Conservation (phyloP, 2,888 invertebrate genomes). For the Acleris literana region DNA sequence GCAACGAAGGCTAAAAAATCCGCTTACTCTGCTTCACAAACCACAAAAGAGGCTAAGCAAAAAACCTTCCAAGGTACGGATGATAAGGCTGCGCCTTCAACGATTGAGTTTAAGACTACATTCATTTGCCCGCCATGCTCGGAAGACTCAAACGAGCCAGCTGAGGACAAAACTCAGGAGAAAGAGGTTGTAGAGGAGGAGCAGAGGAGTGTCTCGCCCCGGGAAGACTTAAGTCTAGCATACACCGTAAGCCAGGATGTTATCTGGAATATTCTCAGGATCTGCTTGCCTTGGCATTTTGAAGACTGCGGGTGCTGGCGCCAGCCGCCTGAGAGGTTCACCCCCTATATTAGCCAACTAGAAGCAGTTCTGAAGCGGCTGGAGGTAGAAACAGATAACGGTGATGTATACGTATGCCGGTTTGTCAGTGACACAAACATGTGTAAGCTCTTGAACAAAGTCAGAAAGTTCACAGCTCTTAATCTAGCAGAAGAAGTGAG, state of each 20-base stretch:
- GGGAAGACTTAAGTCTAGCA: constrained; percentile 56
- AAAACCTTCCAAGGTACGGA: constrained; percentile 46
- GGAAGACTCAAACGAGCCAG: constrained; percentile 42
- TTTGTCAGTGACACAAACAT: constrained; percentile 62
- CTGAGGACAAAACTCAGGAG: constrained; percentile 54
- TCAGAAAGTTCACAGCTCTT: constrained; percentile 68
- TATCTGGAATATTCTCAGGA: constrained; percentile 70
- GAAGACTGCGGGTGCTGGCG: no score
- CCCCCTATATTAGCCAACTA: constrained; percentile 60
- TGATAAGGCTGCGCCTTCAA: constrained; percentile 55
- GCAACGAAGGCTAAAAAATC: constrained; percentile 47
- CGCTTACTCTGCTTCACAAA: constrained; percentile 52
- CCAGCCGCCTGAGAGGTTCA: constrained; percentile 55
- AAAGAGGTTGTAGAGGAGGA: constrained; percentile 59
- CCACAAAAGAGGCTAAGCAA: constrained; percentile 58
- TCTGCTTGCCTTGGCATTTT: constrained; percentile 75
- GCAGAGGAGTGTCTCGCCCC: constrained; percentile 50
- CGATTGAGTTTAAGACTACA: constrained; percentile 58
- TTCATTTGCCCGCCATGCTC: constrained; percentile 71
- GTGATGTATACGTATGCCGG: constrained; percentile 68
- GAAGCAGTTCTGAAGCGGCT: constrained; percentile 55
- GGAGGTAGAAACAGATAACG: constrained; percentile 65
- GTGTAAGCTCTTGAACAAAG: constrained; percentile 66
- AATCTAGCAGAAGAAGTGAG: constrained; percentile 58
- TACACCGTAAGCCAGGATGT: constrained; percentile 67